Conservation (phyloP, 2,888 invertebrate species). For the Hesperia comma region DNA sequence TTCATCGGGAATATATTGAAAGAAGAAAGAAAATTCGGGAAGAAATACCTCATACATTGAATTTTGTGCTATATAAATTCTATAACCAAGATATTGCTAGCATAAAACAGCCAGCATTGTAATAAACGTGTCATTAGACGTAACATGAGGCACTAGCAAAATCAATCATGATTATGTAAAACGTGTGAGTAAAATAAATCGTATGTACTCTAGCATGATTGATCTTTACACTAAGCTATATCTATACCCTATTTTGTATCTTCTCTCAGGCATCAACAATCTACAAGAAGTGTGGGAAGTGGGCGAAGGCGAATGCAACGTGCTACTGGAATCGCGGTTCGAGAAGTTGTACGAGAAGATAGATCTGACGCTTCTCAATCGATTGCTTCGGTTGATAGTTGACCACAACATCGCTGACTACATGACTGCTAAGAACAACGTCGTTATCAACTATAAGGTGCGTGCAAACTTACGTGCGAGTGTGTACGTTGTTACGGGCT, state of each 20-base stretch:
- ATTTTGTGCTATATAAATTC: too few species aligned
- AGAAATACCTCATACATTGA: too few species aligned
- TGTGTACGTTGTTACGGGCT: too few species aligned
- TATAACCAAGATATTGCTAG: too few species aligned
- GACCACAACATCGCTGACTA: constrained; percentile 99
- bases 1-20: constrained; percentile 36
- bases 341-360: constrained; percentile 99
- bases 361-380: constrained; percentile 98
- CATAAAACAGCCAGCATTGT: too few species aligned
- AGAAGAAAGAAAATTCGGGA: background rate
- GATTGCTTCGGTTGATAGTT: constrained; percentile 97
- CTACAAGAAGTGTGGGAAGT: constrained; percentile 99
- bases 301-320: constrained; percentile 99
- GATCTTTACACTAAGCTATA: too few species aligned
- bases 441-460: constrained; percentile 99
- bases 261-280: constrained; percentile 92
- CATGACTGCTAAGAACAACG: constrained; percentile 99
- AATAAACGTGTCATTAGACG: too few species aligned
- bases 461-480: background rate
- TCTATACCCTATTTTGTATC: too few species aligned
- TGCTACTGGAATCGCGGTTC: constrained; percentile 97
- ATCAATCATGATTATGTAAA: too few species aligned
- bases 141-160: too few species aligned
- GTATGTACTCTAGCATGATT: too few species aligned
- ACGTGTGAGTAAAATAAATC: too few species aligned